These are phyloP conservation scores for Brachionus asplanchnoidis DNA, from an alignment of 1,140 invertebrate species.

Conservation along the genomic window DNA sequence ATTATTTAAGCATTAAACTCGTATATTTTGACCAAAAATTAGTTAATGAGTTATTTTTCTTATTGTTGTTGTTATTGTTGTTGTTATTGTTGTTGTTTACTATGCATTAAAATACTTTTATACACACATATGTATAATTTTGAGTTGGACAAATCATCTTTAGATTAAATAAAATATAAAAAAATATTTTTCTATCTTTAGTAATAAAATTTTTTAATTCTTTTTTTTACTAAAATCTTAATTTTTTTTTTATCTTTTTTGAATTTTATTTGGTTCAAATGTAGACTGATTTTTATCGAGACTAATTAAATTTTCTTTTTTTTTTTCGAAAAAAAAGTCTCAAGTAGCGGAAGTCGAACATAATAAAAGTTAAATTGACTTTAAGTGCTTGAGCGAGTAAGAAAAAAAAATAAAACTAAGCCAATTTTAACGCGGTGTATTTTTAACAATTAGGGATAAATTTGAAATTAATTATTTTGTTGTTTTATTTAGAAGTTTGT, in stretches of 20 bases:
- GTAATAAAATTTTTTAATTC: not conserved
- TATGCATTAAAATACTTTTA: not conserved
- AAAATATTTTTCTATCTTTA: not conserved
- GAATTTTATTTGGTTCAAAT: not conserved
- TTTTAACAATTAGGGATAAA: not conserved
- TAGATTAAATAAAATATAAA: not conserved
- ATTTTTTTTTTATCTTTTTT: not conserved
- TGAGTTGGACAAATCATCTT: not conserved
- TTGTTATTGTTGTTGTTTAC: not conserved
- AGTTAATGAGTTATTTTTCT: not conserved
- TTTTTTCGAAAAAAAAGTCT: not conserved
- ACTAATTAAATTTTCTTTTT: not conserved
- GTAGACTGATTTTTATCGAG: not conserved
- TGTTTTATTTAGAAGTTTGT: conserved; percentile 1
- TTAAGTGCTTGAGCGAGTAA: not conserved
- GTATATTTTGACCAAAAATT: not conserved
- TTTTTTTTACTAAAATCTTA: not conserved
- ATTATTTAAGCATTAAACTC: not conserved
- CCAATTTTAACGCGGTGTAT: not conserved
- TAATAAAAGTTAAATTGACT: not conserved
- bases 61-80: too few relatives aligned
- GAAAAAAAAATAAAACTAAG: not conserved
- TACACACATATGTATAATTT: not conserved
- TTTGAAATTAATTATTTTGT: conserved; percentile 30
- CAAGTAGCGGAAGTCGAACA: not conserved